Percentiles rank a stretch among this genome's conserved stretches.
These are phyloP conservation scores for Euclidia mi DNA, from an alignment of 2,888 invertebrate species.

Conservation along the genomic window DNA sequence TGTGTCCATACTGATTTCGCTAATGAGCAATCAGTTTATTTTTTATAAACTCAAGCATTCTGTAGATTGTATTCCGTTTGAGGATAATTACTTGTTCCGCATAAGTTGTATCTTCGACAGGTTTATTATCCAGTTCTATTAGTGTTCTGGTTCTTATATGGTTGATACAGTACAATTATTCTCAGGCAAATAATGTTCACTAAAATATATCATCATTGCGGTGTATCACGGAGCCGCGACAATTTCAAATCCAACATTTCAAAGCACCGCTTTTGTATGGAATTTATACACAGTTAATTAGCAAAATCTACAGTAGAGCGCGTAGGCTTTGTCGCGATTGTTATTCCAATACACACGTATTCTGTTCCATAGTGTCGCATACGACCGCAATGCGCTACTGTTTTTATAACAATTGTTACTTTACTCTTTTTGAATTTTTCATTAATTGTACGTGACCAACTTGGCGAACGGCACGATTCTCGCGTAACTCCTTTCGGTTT, in stretches of 20 bases:
- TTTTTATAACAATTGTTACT: slow-evolving; percentile 44
- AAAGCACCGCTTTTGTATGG: slow-evolving; percentile 22
- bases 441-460: slow-evolving; percentile 41
- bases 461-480: slow-evolving; percentile 35
- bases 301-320: slow-evolving; percentile 24
- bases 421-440: slow-evolving; percentile 48
- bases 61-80: slow-evolving; percentile 7
- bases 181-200: neutral
- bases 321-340: slow-evolving; percentile 7
- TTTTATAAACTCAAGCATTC: slow-evolving; percentile 17
- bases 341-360: slow-evolving; percentile 35
- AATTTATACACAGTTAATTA: slow-evolving; percentile 34
- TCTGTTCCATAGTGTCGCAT: slow-evolving; percentile 53
- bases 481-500: slow-evolving; percentile 48
- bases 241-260: slow-evolving; percentile 15
- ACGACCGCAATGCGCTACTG: slow-evolving; percentile 74
- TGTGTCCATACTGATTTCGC: slow-evolving; percentile 31
- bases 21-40: slow-evolving; percentile 25
- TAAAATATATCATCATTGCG: slow-evolving; percentile 9
- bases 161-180: neutral
- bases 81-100: neutral
- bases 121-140: too few species aligned
- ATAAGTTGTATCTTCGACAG: neutral
- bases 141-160: neutral
- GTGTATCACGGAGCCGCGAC: slow-evolving; percentile 5